Conservation (phyloP, 2,888 invertebrate species). For the Dasypolia templi region DNA sequence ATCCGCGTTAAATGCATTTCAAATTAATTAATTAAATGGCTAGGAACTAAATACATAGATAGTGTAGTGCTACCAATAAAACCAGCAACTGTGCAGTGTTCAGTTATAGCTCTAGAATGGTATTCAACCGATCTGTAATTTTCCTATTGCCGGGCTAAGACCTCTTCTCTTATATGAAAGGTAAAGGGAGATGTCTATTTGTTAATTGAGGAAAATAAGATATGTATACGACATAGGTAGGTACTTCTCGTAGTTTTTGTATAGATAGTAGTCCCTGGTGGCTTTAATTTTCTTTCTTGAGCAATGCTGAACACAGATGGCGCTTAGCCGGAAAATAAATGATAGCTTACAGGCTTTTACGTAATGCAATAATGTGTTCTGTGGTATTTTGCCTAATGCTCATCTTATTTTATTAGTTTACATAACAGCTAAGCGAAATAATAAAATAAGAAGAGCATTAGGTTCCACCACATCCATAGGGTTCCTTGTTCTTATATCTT, state of each 20-base stretch:
- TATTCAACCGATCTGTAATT: background rate
- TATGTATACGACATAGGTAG: background rate
- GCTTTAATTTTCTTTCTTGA: slow-evolving; percentile 31
- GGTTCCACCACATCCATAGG: no score
- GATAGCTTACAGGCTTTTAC: slow-evolving; percentile 28
- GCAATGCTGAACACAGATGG: slow-evolving; percentile 31
- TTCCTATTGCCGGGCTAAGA: background rate
- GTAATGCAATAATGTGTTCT: slow-evolving; percentile 36
- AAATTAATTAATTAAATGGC: background rate
- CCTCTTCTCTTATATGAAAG: background rate
- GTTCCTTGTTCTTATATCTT: background rate
- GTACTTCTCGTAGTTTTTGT: slow-evolving; percentile 4
- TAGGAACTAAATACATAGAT: background rate
- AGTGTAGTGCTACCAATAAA: background rate
- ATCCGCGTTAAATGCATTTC: background rate
- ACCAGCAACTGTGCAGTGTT: background rate
- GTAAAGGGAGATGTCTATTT: background rate
- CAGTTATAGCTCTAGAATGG: background rate
- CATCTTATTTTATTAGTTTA: background rate
- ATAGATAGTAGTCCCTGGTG: slow-evolving; percentile 12
- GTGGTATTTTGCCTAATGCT: slow-evolving; percentile 1
- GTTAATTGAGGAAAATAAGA: slow-evolving; percentile 19
- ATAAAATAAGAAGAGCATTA: no score
- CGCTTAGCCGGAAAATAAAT: slow-evolving; percentile 30
- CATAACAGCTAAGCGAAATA: no score